Base-by-base conservation (phyloP, 1,140 invertebrate species). In the Achroia grisella region DNA sequence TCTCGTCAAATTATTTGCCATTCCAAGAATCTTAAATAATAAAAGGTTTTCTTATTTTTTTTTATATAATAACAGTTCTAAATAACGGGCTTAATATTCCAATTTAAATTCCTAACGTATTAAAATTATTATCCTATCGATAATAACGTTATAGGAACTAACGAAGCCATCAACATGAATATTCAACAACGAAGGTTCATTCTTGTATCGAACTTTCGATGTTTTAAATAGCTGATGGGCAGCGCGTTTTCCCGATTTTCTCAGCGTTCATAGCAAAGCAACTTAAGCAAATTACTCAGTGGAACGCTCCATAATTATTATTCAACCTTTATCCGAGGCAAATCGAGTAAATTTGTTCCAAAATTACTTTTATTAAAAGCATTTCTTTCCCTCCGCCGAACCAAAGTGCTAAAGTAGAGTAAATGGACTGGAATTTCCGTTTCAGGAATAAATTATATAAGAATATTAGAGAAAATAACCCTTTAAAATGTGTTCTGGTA, bases 331-430 rank as follows among this genome's bases (percentile, higher is more conserved):
- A 78, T 77, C 68, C 68, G 45, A 60, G 41, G 49, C 56, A 71
- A 74, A 76, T 76, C 70, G 63, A 71, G 63, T 72, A 76, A 79
- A 79, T 79, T 76, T 70, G 68, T 70, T 71, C 65, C 60, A 30
- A 77, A 77, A 80, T 80, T 76, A 77, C 71, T 77, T 77, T 77
- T 76, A 77, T 75, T 77, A 74, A 76, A 77, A 77, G 69, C 71
- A 70, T 80, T 80, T 73, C 70, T 77, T 75, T 74, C 68, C 68
- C 67, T 64, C 52, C 62, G 39, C 42, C 60, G 63, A 73, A 69
- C 67, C 64, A 69, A 77, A 80, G 76, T 80, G 68, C 76, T 75
- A 75, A 75, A 77, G 70, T 73, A 73, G 63, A 73, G 57, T 71
- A 80, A 80, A 80, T 80, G 76, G 71, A 71, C 62, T 74, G 76